These are phyloP conservation scores for Brenthis daphne DNA, from an alignment of 2,888 invertebrate genomes.

Conservation along the genomic window DNA sequence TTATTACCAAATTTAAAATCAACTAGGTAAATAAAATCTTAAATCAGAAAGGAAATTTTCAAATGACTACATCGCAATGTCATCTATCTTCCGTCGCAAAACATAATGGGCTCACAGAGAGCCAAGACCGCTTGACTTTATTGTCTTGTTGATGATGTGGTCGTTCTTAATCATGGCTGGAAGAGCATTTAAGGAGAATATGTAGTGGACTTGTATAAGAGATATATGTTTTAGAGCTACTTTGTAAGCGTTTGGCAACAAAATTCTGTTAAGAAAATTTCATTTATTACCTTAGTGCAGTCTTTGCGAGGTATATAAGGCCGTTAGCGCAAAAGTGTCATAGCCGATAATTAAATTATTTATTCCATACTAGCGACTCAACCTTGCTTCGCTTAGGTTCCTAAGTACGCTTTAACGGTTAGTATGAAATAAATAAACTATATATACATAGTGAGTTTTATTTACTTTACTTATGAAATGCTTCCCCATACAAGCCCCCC, in stretches of 20 bases:
- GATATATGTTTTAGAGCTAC: conserved; percentile 12
- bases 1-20: no score
- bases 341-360: no score
- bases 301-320: background rate
- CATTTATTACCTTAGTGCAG: conserved; percentile 5
- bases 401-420: no score
- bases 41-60: conserved; percentile 1
- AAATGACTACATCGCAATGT: conserved; percentile 1
- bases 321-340: background rate
- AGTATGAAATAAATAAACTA: no score
- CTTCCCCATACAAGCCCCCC: no score
- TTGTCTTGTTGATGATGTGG: conserved; percentile 30
- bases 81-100: conserved; percentile 13
- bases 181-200: conserved; percentile 18
- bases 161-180: conserved; percentile 23
- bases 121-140: conserved; percentile 22
- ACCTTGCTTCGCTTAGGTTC: no score
- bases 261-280: background rate
- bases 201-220: conserved; percentile 16
- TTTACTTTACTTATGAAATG: no score
- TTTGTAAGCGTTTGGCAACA: conserved; percentile 8
- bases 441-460: no score
- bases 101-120: conserved; percentile 16
- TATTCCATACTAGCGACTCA: no score
- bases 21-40: no score